These are phyloP conservation scores for Penelope pileata DNA, from an alignment of 2,113 vertebrate genomes.

Conservation along the genomic window DNA sequence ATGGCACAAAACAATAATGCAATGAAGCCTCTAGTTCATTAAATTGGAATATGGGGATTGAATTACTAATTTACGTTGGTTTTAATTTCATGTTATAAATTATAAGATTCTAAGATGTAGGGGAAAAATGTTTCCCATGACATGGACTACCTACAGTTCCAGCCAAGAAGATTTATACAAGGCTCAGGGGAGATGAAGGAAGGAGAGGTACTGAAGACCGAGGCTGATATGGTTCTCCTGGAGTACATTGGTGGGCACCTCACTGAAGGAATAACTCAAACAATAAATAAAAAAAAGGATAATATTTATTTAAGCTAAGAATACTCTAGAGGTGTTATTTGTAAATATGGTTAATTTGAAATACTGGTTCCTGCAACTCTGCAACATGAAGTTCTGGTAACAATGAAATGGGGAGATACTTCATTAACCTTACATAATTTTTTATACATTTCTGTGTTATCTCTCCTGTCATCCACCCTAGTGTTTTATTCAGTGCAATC, in stretches of 20 bases:
- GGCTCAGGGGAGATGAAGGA: slow-evolving; percentile 14
- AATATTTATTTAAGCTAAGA: not conserved
- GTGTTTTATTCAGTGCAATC: not conserved
- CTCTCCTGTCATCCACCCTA: not conserved
- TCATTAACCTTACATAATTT: slow-evolving; percentile 28
- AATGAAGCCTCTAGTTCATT: slow-evolving; percentile 76
- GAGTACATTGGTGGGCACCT: not conserved
- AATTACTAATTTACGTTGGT: slow-evolving; percentile 79
- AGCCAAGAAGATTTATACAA: slow-evolving; percentile 47
- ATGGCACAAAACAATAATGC: slow-evolving; percentile 82
- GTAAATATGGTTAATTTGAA: not conserved
- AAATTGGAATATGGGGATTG: slow-evolving; percentile 79
- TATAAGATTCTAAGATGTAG: slow-evolving; percentile 71
- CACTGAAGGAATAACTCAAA: not conserved
- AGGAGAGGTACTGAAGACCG: slow-evolving; percentile 29
- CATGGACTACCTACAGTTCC: slow-evolving; percentile 57
- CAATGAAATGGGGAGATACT: not conserved
- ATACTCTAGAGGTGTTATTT: not conserved
- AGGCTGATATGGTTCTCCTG: not conserved
- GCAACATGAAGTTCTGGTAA: not conserved
- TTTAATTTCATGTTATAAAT: slow-evolving; percentile 80
- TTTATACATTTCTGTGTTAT: not conserved
- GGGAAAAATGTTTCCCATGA: slow-evolving; percentile 63
- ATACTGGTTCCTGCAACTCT: not conserved
- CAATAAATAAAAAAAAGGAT: not conserved